These are phyloP conservation scores for Epinephelus awoara DNA, from an alignment of 2,797 vertebrate species.

Conservation along the genomic window DNA sequence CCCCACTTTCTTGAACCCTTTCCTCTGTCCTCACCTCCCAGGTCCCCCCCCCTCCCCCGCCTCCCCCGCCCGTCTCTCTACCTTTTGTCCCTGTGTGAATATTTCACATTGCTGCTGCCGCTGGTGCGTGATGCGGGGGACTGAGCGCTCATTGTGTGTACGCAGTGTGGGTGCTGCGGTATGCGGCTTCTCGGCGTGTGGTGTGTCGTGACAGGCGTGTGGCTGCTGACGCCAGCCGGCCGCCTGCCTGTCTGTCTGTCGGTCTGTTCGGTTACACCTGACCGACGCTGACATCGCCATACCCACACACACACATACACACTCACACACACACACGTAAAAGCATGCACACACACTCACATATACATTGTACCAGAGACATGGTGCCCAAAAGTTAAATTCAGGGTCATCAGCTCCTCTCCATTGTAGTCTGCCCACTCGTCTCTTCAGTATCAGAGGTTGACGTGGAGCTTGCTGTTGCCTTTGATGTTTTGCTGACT, in stretches of 20 bases:
- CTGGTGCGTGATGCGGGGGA: slow-evolving; percentile 86
- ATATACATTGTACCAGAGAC: slow-evolving; percentile 2
- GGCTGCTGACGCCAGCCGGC: slow-evolving; percentile 86
- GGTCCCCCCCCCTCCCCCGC: slow-evolving; percentile 46
- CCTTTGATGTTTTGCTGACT: slow-evolving; percentile 23
- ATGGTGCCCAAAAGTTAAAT: slow-evolving; percentile 25
- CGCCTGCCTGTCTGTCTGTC: slow-evolving; percentile 75
- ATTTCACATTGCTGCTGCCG: slow-evolving; percentile 88
- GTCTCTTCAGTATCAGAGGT: background rate
- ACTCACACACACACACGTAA: slow-evolving; percentile 56
- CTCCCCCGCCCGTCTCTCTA: slow-evolving; percentile 57
- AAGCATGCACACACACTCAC: background rate
- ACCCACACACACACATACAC: slow-evolving; percentile 59
- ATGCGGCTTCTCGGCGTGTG: slow-evolving; percentile 83
- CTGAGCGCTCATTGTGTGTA: slow-evolving; percentile 86
- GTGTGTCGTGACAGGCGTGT: slow-evolving; percentile 84
- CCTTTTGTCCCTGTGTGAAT: slow-evolving; percentile 87
- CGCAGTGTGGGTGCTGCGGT: slow-evolving; percentile 85
- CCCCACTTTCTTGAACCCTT: slow-evolving; percentile 51
- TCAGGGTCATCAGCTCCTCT: background rate
- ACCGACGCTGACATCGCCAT: slow-evolving; percentile 70
- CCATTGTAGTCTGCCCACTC: background rate
- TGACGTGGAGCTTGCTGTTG: background rate
- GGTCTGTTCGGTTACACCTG: slow-evolving; percentile 85
- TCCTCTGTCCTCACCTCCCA: slow-evolving; percentile 58